A percentile compares a stretch with the other conserved stretches of the same genome.
Conservation (phyloP, 2,113 vertebrate genomes). For the Rhombomys opimus region DNA sequence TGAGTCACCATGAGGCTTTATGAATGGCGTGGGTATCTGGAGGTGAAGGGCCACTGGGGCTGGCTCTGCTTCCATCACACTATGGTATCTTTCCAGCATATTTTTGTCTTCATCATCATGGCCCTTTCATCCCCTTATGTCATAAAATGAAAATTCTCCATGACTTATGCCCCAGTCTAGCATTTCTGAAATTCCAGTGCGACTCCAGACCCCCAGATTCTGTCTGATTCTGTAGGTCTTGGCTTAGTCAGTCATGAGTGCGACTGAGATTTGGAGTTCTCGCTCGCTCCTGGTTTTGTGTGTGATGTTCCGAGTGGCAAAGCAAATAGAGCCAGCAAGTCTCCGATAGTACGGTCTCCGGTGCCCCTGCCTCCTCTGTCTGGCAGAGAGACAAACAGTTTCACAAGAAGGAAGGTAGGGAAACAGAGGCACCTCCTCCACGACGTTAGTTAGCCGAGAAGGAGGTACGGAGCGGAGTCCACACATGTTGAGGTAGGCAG, state of each 20-base stretch:
- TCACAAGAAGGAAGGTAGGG: not conserved
- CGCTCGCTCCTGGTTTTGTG: not conserved
- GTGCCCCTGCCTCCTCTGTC: not conserved
- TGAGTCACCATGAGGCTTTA: not conserved
- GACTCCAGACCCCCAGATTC: not conserved
- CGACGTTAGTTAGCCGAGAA: not conserved
- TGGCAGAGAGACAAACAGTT: not conserved
- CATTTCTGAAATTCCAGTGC: not conserved
- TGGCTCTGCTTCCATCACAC: not conserved
- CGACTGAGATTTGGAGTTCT: not conserved
- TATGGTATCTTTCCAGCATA: not conserved
- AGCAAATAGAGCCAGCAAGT: not conserved
- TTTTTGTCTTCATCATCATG: not conserved
- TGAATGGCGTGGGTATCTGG: accelerated
- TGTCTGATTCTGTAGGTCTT: not conserved
- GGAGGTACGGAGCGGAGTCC: not conserved
- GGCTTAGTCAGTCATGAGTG: not conserved
- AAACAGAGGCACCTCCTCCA: not conserved
- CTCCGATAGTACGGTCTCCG: not conserved
- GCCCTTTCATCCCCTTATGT: not conserved
- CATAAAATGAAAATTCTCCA: not conserved
- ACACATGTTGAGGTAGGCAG: not conserved
- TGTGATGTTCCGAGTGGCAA: not conserved
- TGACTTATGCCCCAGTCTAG: not conserved
- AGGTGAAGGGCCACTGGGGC: not conserved